These are phyloP conservation scores for Tolypeutes matacus DNA, from an alignment of 2,797 vertebrate species.

Conservation along the genomic window DNA sequence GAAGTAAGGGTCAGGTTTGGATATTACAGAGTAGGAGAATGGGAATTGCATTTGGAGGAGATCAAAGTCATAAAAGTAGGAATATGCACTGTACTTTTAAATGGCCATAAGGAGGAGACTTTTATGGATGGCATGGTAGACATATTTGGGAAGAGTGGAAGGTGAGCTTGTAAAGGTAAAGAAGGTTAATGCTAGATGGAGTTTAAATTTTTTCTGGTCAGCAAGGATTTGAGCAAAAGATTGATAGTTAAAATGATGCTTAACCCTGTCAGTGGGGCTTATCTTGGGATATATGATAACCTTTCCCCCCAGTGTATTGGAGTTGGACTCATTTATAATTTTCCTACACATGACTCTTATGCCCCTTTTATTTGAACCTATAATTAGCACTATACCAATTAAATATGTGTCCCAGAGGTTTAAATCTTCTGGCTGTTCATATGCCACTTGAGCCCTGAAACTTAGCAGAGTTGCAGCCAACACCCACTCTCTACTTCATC, in stretches of 20 bases:
- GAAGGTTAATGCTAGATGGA: not conserved
- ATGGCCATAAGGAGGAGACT: not conserved
- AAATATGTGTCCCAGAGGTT: too few relatives aligned
- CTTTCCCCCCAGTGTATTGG: too few relatives aligned
- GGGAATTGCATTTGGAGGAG: not conserved
- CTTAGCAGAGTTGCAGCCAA: too few relatives aligned
- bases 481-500: too few relatives aligned
- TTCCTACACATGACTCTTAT: too few relatives aligned
- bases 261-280: not conserved
- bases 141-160: not conserved
- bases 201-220: slow-evolving; percentile 39
- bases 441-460: too few relatives aligned
- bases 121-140: not conserved
- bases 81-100: not conserved
- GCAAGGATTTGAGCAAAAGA: not conserved
- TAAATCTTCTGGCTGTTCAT: too few relatives aligned
- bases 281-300: too few relatives aligned
- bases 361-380: too few relatives aligned
- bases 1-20: not conserved
- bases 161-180: not conserved
- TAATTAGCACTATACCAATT: too few relatives aligned
- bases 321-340: too few relatives aligned
- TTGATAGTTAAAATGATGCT: not conserved
- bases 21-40: not conserved
- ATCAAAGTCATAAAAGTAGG: not conserved